phyloP scores from a whole-genome alignment of 2,797 vertebrate species.

The Protonibea diacanthus region DNA sequence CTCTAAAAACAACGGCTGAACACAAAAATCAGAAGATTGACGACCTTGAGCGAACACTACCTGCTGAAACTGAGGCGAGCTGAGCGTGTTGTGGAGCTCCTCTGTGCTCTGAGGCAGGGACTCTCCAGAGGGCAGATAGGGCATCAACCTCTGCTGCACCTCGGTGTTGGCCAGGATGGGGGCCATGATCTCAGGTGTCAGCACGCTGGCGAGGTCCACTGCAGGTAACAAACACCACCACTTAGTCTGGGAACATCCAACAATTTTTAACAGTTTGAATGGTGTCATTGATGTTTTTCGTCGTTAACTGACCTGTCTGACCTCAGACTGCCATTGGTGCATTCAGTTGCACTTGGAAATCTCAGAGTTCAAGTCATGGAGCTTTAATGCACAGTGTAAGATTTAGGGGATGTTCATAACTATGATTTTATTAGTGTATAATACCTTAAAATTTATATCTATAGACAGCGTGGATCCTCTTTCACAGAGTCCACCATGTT shows the following conservation, averaged over 20 bases:
- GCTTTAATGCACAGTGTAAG: too few relatives aligned
- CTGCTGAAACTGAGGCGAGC: slow-evolving; percentile 96
- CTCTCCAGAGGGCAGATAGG: slow-evolving; percentile 95
- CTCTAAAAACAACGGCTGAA: not conserved
- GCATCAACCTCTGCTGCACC: slow-evolving; percentile 93
- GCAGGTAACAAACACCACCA: slow-evolving; percentile 26
- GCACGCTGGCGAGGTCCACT: slow-evolving; percentile 95
- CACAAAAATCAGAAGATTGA: not conserved
- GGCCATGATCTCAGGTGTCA: slow-evolving; percentile 97
- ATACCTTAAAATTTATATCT: too few relatives aligned
- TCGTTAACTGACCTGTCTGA: not conserved
- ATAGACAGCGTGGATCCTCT: too few relatives aligned
- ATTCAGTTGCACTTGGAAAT: not conserved
- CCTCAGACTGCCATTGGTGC: not conserved
- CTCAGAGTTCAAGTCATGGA: not conserved
- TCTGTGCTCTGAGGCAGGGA: slow-evolving; percentile 94
- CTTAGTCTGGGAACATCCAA: not conserved
- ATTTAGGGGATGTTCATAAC: too few relatives aligned
- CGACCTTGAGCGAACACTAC: slow-evolving; percentile 60
- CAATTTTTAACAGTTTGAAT: too few relatives aligned
- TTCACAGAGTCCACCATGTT: too few relatives aligned
- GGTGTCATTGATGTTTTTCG: not conserved
- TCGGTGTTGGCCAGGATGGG: slow-evolving; percentile 95
- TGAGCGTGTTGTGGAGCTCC: slow-evolving; percentile 95
- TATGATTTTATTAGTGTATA: too few relatives aligned